Evolutionary conservation across 2,797 vertebrate genomes (phyloP).

Genomic region (Tenualosa ilisha): DNA sequence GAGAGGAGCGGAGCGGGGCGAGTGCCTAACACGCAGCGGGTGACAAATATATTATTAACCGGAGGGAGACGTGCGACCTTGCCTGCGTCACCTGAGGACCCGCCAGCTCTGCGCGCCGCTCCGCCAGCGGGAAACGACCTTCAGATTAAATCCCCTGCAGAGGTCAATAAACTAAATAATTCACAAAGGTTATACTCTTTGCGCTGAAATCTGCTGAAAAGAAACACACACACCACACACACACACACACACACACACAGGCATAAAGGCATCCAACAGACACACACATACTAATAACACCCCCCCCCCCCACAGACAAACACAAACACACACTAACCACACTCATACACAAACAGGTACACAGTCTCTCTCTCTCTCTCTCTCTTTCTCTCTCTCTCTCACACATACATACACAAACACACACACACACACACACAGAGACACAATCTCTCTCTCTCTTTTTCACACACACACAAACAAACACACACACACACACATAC

Average conservation of each 20-base stretch:
- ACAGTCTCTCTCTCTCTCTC: neutral
- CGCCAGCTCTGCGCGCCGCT: conserved; percentile 56
- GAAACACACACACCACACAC: conserved; percentile 38
- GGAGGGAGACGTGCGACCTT: conserved; percentile 77
- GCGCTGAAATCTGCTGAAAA: conserved; percentile 71
- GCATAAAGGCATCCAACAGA: neutral
- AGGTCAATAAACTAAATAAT: conserved; percentile 88
- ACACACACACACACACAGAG: neutral
- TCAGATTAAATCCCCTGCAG: conserved; percentile 80
- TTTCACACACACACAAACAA: neutral
- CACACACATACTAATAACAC: neutral
- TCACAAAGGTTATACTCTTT: conserved; percentile 81
- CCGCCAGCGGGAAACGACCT: conserved; percentile 78
- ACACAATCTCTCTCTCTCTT: neutral
- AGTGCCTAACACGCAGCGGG: conserved; percentile 70
- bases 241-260: neutral
- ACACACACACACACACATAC: neutral
- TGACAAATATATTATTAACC: conserved; percentile 84
- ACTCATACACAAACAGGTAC: neutral
- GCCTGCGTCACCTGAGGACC: conserved; percentile 80
- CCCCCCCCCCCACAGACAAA: neutral
- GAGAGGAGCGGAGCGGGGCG: neutral
- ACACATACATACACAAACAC: neutral
- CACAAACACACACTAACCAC: neutral
- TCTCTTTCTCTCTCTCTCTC: too few relatives aligned